These are phyloP conservation scores for Entomyzon cyanotis DNA, from an alignment of 2,113 vertebrate genomes.

Conservation along the genomic window DNA sequence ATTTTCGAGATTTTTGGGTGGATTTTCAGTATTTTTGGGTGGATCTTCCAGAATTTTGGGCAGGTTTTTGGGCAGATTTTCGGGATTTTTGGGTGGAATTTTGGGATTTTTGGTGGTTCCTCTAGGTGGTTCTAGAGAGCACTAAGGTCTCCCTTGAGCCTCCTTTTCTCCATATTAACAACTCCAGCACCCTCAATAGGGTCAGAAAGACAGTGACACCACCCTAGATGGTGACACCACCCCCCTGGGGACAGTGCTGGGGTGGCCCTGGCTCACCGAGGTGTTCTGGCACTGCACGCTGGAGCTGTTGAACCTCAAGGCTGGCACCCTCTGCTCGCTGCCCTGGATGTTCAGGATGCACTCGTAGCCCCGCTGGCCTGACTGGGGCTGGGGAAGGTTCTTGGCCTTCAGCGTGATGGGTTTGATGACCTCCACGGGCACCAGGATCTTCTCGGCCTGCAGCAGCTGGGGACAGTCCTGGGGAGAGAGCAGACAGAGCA, in stretches of 20 bases:
- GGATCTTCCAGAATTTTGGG: too few relatives aligned
- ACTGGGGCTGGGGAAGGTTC: constrained; percentile 96
- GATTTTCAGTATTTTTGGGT: too few relatives aligned
- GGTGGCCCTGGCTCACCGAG: constrained; percentile 81
- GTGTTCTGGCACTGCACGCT: constrained; percentile 98
- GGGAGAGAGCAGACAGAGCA: background rate
- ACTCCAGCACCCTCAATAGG: accelerated
- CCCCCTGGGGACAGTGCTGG: background rate
- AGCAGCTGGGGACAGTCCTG: constrained; percentile 95
- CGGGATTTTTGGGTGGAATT: too few relatives aligned
- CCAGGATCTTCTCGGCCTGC: constrained; percentile 89
- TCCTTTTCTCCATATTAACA: background rate
- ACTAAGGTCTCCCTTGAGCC: background rate
- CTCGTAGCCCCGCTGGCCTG: constrained; percentile 94
- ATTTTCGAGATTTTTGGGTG: too few relatives aligned
- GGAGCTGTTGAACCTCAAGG: constrained; percentile 96
- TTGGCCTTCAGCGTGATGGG: constrained; percentile 94
- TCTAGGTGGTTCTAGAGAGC: background rate
- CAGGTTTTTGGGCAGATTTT: too few relatives aligned
- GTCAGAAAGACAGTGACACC: background rate
- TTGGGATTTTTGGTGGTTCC: too few relatives aligned
- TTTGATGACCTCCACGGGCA: constrained; percentile 94
- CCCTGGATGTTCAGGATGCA: constrained; percentile 93
- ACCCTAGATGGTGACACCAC: background rate
- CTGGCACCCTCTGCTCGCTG: constrained; percentile 89